These are phyloP conservation scores for Zygothrica quintamaculata DNA, from an alignment of 2,888 invertebrate species.

Conservation along the genomic window DNA sequence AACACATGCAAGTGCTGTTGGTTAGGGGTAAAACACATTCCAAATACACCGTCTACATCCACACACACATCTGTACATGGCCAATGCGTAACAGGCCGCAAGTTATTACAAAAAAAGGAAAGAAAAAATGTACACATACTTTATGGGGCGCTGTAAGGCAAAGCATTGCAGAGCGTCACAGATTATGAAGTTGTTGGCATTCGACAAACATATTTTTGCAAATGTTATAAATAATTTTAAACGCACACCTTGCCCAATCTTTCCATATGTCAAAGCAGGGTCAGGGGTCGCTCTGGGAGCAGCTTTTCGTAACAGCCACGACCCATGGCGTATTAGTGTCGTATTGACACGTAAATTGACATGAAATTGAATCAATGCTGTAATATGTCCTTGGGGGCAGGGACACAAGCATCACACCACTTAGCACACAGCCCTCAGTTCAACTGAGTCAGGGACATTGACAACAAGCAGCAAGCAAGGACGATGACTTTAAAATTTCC, in stretches of 20 bases:
- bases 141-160: slow-evolving; percentile 48
- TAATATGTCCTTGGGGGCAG: slow-evolving; percentile 84
- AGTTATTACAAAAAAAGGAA: slow-evolving; percentile 65
- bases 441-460: slow-evolving; percentile 38
- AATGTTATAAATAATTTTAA: slow-evolving; percentile 82
- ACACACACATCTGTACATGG: slow-evolving; percentile 34
- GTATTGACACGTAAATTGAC: slow-evolving; percentile 85
- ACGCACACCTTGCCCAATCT: slow-evolving; percentile 58
- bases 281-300: slow-evolving; percentile 47
- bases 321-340: slow-evolving; percentile 82
- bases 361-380: slow-evolving; percentile 85
- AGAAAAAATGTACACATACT: slow-evolving; percentile 49
- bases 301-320: slow-evolving; percentile 53
- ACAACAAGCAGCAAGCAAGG: slow-evolving; percentile 54
- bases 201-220: slow-evolving; percentile 74
- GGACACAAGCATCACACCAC: slow-evolving; percentile 25
- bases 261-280: slow-evolving; percentile 31
- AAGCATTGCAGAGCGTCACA: slow-evolving; percentile 53
- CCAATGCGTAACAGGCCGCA: slow-evolving; percentile 74
- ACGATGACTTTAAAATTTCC: slow-evolving; percentile 80
- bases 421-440: slow-evolving; percentile 8
- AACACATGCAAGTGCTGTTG: slow-evolving; percentile 67
- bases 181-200: slow-evolving; percentile 52
- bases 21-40: slow-evolving; percentile 48
- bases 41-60: slow-evolving; percentile 28